These are phyloP conservation scores for Lepisosteus osseus DNA, from an alignment of 2,113 vertebrate species.

Conservation along the genomic window DNA sequence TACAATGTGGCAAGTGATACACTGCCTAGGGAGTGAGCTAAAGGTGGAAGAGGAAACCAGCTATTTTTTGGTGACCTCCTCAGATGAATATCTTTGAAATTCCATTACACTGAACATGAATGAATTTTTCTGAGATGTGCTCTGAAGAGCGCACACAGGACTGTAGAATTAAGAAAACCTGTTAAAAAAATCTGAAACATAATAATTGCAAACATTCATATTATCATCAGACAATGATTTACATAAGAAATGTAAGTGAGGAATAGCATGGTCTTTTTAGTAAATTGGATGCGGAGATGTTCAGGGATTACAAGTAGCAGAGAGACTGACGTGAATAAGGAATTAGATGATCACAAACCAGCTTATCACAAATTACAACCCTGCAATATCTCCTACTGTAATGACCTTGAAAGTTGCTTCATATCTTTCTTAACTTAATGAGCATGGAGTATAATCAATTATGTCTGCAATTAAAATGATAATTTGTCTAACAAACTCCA, in stretches of 20 bases:
- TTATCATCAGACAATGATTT: neutral
- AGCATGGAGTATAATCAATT: conserved; percentile 69
- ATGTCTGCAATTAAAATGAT: conserved; percentile 67
- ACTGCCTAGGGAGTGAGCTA: conserved; percentile 17
- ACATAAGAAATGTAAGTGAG: conserved; percentile 11
- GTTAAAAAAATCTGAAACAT: conserved; percentile 8
- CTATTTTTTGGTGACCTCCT: conserved; percentile 29
- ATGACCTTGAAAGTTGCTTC: conserved; percentile 68
- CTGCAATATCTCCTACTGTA: conserved; percentile 59
- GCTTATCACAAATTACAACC: conserved; percentile 59
- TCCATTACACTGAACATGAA: neutral
- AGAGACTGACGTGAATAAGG: conserved; percentile 56
- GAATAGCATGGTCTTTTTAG: conserved; percentile 11
- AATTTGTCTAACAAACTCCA: conserved; percentile 60
- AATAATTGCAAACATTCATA: neutral
- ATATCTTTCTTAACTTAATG: conserved; percentile 64
- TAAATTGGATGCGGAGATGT: conserved; percentile 51
- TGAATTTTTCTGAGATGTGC: neutral
- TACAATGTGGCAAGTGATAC: conserved; percentile 5
- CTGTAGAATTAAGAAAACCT: neutral
- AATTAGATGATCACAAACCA: conserved; percentile 57
- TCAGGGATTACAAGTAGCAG: conserved; percentile 48
- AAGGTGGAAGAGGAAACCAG: conserved; percentile 15
- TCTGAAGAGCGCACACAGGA: neutral
- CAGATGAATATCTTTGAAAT: neutral